Percentiles rank a stretch among this genome's conserved stretches.
Evolutionary conservation across 2,888 invertebrate species (phyloP).

Genomic region (Ctena decussata): DNA sequence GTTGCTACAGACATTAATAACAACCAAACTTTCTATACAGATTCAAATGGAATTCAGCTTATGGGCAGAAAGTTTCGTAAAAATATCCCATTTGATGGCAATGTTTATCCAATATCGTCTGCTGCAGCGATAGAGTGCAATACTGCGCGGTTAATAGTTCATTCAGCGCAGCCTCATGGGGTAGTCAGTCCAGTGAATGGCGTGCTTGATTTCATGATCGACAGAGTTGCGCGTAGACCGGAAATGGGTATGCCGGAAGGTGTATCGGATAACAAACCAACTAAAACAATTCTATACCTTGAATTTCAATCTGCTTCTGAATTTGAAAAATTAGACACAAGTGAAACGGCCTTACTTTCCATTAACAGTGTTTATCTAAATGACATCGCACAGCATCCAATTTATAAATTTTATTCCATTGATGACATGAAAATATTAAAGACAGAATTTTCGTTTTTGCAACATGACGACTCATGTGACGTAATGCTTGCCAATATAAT

Average conservation of each 20-base stretch:
- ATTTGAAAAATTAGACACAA: slow-evolving; percentile 19
- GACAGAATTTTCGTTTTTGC: slow-evolving; percentile 22
- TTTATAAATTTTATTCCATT: slow-evolving; percentile 43
- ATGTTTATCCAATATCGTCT: slow-evolving; percentile 85
- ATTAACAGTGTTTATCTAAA: slow-evolving; percentile 56
- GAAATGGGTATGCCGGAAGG: slow-evolving; percentile 85
- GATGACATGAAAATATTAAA: slow-evolving; percentile 6
- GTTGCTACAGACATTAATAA: slow-evolving; percentile 76
- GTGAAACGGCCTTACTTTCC: slow-evolving; percentile 47
- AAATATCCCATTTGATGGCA: slow-evolving; percentile 79
- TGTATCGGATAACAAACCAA: slow-evolving; percentile 80
- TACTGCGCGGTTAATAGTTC: slow-evolving; percentile 75
- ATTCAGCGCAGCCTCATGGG: slow-evolving; percentile 85
- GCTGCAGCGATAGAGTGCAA: slow-evolving; percentile 81
- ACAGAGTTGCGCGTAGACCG: slow-evolving; percentile 80
- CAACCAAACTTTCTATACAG: slow-evolving; percentile 79
- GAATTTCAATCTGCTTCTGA: slow-evolving; percentile 37
- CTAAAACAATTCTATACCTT: slow-evolving; percentile 46
- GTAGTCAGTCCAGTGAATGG: slow-evolving; percentile 80
- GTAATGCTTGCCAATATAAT: slow-evolving; percentile 55
- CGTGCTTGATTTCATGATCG: slow-evolving; percentile 85
- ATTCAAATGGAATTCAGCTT: slow-evolving; percentile 84
- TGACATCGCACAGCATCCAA: slow-evolving; percentile 59
- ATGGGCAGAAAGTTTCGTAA: slow-evolving; percentile 78
- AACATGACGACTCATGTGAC: slow-evolving; percentile 48